phyloP scores from a whole-genome alignment of 2,888 invertebrate genomes.

The Sinopyrophorus schimmeli region DNA sequence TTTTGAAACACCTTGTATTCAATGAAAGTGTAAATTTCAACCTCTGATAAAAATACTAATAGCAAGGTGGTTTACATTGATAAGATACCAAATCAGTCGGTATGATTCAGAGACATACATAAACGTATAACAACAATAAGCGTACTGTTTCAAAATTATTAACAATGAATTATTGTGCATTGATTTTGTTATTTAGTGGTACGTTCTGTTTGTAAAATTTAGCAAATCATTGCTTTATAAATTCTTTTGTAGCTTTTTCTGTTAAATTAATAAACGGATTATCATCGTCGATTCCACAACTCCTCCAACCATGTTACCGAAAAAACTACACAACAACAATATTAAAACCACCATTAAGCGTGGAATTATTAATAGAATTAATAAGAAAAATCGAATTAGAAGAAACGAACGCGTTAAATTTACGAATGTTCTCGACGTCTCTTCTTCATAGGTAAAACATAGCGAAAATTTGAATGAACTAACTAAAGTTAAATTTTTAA shows the following conservation, averaged over 20 bases:
- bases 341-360: slow-evolving; percentile 60
- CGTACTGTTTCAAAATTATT: too few relatives aligned
- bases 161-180: not conserved
- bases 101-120: too few relatives aligned
- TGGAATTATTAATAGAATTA: slow-evolving; percentile 64
- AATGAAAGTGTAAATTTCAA: too few relatives aligned
- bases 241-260: not conserved
- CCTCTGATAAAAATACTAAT: too few relatives aligned
- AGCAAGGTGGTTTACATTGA: too few relatives aligned
- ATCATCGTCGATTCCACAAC: slow-evolving; percentile 58
- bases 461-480: slow-evolving; percentile 5
- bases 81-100: too few relatives aligned
- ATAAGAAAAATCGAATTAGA: slow-evolving; percentile 63
- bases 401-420: slow-evolving; percentile 58
- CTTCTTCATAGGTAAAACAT: slow-evolving; percentile 62
- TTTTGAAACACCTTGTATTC: too few relatives aligned
- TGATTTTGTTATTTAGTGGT: slow-evolving; percentile 1
- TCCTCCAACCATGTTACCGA: slow-evolving; percentile 64
- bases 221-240: not conserved
- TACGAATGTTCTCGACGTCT: slow-evolving; percentile 61
- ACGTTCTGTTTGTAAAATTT: not conserved
- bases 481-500: too few relatives aligned
- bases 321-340: slow-evolving; percentile 53
- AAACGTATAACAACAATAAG: too few relatives aligned
- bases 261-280: slow-evolving; percentile 21